Conservation (phyloP, 2,888 invertebrate species). For the Micropterix aruncella region DNA sequence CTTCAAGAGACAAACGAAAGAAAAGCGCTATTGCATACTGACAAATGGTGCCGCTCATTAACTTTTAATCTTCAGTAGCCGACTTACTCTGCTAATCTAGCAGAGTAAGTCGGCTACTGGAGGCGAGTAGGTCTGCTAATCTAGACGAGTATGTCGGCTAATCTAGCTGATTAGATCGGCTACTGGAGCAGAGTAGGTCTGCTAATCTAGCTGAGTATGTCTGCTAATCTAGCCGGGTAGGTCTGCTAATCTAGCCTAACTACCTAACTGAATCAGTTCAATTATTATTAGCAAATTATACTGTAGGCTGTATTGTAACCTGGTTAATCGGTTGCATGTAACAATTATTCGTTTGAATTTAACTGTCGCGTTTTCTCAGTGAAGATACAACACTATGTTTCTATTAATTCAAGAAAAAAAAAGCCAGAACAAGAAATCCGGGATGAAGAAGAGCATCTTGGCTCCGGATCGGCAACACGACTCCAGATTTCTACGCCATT, state of each 20-base stretch:
- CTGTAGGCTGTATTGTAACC: constrained; percentile 2
- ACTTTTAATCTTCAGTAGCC: no score
- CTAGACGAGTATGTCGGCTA: neutral
- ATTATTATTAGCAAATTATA: constrained; percentile 2
- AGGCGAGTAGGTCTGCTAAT: constrained; percentile 1
- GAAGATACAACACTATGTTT: no score
- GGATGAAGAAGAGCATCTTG: no score
- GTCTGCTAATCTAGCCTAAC: constrained; percentile 1
- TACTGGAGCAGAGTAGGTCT: constrained; percentile 1
- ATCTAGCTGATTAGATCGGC: constrained; percentile 1
- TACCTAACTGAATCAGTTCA: neutral
- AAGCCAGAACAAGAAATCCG: no score
- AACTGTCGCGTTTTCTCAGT: constrained; percentile 1
- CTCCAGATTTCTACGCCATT: no score
- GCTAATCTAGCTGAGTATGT: constrained; percentile 1
- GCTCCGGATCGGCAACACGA: no score
- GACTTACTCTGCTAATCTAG: constrained; percentile 1
- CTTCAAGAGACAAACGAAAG: no score
- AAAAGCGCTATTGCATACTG: no score
- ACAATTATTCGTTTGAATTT: constrained; percentile 1
- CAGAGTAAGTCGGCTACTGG: constrained; percentile 1
- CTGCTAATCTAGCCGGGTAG: constrained; percentile 1
- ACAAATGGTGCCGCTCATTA: no score
- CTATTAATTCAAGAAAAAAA: no score
- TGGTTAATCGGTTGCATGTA: neutral